A percentile compares a stretch with the other conserved stretches of the same genome.
These are phyloP conservation scores for Tenualosa thibaudeaui DNA, from an alignment of 2,797 vertebrate species.

Conservation along the genomic window DNA sequence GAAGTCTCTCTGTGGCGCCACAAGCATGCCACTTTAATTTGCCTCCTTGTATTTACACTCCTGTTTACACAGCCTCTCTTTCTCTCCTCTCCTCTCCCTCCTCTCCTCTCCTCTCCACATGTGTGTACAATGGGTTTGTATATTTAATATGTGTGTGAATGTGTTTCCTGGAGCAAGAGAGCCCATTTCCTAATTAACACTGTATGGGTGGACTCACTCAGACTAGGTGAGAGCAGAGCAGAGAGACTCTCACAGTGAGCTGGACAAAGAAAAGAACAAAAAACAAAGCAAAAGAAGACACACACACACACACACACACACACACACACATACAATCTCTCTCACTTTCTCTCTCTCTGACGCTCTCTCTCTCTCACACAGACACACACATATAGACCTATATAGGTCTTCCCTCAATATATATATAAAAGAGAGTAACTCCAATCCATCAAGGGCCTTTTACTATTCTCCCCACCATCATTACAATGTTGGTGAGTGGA, in stretches of 20 bases:
- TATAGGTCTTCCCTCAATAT: too few relatives aligned
- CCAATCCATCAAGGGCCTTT: too few relatives aligned
- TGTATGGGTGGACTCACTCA: neutral
- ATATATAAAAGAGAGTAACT: neutral
- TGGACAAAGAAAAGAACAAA: too few relatives aligned
- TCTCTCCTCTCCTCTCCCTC: neutral
- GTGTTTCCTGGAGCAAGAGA: neutral
- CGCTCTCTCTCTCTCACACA: too few relatives aligned
- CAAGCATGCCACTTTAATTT: slow-evolving; percentile 77
- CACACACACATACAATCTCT: neutral
- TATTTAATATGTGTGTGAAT: slow-evolving; percentile 18
- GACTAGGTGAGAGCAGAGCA: neutral
- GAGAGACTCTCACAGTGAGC: neutral
- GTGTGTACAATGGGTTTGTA: slow-evolving; percentile 14
- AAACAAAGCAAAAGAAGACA: neutral
- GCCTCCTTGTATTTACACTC: slow-evolving; percentile 76
- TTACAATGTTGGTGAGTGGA: neutral
- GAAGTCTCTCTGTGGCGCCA: slow-evolving; percentile 74
- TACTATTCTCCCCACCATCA: neutral
- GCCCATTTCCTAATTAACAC: slow-evolving; percentile 10
- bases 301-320: slow-evolving; percentile 28
- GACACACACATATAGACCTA: too few relatives aligned
- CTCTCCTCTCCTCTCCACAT: neutral
- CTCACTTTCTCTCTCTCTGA: too few relatives aligned
- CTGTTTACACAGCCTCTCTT: slow-evolving; percentile 26